Evolutionary conservation across 37 sponge, comb jelly and placozoan species (phyloP).

Genomic region (Diacarnus erythraeanus): DNA sequence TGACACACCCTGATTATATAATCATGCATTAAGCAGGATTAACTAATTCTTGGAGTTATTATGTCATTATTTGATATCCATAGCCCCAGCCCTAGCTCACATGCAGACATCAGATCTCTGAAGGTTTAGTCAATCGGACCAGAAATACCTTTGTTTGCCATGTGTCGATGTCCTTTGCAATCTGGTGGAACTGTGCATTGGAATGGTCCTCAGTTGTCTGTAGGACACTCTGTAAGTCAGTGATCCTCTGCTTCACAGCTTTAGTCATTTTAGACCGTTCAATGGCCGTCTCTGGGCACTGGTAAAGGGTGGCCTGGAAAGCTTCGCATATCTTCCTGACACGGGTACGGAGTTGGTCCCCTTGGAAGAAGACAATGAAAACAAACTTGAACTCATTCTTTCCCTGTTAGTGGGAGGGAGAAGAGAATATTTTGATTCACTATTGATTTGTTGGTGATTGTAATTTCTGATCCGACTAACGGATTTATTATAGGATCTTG

Average conservation of each 20-base stretch:
- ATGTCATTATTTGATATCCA: no score
- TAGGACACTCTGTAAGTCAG: constrained; percentile 82
- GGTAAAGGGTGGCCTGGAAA: constrained; percentile 93
- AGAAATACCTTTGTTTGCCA: constrained; percentile 92
- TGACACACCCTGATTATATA: no score
- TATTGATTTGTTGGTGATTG: no score
- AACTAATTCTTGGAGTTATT: no score
- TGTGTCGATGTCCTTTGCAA: constrained; percentile 72
- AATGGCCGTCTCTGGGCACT: constrained; percentile 85
- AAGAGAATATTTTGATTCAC: no score
- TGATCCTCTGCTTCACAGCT: constrained; percentile 66
- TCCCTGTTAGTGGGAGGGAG: no score
- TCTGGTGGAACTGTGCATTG: constrained; percentile 68
- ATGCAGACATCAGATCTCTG: no score
- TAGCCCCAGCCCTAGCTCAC: no score
- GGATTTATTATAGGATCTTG: no score
- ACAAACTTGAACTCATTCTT: constrained; percentile 80
- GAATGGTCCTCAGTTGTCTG: constrained; percentile 92
- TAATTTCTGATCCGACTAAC: no score
- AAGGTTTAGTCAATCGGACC: no score
- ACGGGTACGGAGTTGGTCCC: constrained; percentile 89
- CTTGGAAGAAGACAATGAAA: constrained; percentile 99
- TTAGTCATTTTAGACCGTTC: constrained; percentile 79
- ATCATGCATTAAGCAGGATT: no score
- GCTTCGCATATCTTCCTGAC: constrained; percentile 99